phyloP scores from a whole-genome alignment of 2,888 invertebrate species.

The Ecdyonurus torrentis region DNA sequence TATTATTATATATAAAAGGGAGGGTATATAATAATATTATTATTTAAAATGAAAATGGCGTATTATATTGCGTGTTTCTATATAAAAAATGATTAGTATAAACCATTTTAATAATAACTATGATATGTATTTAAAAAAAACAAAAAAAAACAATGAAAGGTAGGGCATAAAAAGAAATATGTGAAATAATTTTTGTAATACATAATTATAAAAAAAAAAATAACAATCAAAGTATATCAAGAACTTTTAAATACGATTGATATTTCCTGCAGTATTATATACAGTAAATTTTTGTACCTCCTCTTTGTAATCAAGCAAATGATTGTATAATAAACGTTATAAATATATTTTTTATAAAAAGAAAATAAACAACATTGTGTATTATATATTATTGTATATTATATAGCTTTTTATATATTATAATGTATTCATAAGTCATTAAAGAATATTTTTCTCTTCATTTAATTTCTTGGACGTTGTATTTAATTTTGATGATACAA shows the following conservation, averaged over 20 bases:
- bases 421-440: too few relatives aligned
- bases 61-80: neutral
- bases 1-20: too few relatives aligned
- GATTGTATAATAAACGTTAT: too few relatives aligned
- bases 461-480: too few relatives aligned
- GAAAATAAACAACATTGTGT: neutral
- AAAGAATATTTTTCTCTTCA: too few relatives aligned
- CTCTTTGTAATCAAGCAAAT: too few relatives aligned
- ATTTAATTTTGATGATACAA: too few relatives aligned
- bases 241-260: neutral
- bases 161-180: neutral
- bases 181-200: neutral
- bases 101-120: neutral
- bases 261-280: neutral
- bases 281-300: neutral
- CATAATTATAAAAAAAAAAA: neutral
- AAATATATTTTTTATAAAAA: neutral
- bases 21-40: neutral
- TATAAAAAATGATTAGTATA: neutral
- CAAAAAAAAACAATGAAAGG: neutral
- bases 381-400: neutral
- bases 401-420: too few relatives aligned
- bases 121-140: too few relatives aligned
- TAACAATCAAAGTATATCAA: neutral
- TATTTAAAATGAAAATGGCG: neutral